Evolutionary conservation across 2,113 vertebrate genomes (phyloP).

Genomic region (Pithys albifrons): DNA sequence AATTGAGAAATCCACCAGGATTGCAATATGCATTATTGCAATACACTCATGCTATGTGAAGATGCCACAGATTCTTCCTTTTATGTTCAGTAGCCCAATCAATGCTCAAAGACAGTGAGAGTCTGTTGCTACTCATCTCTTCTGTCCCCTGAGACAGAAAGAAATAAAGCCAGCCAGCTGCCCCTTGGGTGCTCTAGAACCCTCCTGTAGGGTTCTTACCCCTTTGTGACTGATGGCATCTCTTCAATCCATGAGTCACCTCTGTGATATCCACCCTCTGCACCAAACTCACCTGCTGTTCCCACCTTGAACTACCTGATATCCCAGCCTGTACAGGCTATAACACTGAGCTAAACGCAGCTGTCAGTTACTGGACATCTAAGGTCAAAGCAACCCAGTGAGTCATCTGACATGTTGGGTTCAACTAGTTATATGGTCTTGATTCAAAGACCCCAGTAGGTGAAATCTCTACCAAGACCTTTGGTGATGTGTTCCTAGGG

Average conservation of each 20-base stretch:
- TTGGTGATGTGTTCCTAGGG: not conserved
- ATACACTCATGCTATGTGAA: accelerated
- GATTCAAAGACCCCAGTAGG: not conserved
- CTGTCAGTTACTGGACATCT: not conserved
- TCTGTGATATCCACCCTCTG: accelerated
- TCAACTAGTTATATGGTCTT: not conserved
- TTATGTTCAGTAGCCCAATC: not conserved
- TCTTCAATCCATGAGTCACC: not conserved
- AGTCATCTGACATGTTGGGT: accelerated
- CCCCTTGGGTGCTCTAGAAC: not conserved
- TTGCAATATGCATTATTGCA: not conserved
- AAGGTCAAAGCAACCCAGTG: too few species aligned
- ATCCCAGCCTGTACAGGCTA: not conserved
- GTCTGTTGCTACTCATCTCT: not conserved
- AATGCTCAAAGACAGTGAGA: not conserved
- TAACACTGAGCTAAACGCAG: accelerated
- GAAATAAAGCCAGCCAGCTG: not conserved
- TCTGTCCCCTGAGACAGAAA: not conserved
- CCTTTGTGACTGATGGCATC: not conserved
- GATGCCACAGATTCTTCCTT: not conserved
- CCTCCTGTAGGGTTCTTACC: not conserved
- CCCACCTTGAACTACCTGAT: not conserved
- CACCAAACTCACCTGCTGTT: not conserved
- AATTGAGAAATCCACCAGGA: not conserved
- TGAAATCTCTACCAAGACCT: not conserved